phyloP scores from a whole-genome alignment of 2,888 invertebrate species.

The Eucera pruinosa region DNA sequence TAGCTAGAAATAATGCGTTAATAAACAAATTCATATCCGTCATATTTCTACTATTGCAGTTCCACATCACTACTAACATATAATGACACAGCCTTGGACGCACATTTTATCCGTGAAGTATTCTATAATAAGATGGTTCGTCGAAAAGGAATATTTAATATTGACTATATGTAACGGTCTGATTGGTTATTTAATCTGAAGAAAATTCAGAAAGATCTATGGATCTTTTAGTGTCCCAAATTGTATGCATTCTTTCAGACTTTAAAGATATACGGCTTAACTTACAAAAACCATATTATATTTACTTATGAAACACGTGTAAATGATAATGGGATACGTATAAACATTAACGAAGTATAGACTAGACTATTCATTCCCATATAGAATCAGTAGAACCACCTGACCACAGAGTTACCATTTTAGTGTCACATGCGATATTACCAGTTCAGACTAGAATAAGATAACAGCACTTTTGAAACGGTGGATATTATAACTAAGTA shows the following conservation, averaged over 20 bases:
- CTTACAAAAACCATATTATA: no score
- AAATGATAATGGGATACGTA: no score
- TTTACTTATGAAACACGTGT: no score
- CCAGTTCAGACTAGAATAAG: no score
- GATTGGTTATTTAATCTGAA: conserved; percentile 7
- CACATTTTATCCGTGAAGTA: conserved; percentile 62
- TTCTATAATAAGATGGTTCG: conserved; percentile 32
- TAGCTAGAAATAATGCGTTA: conserved; percentile 68
- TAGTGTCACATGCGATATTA: no score
- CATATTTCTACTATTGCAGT: conserved; percentile 78
- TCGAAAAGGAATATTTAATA: conserved; percentile 14
- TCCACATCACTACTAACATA: conserved; percentile 81
- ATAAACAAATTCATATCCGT: conserved; percentile 76
- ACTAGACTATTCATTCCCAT: no score
- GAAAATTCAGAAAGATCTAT: not conserved
- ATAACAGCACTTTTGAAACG: no score
- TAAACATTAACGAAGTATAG: no score
- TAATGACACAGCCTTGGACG: conserved; percentile 66
- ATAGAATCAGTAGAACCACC: no score
- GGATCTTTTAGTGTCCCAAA: not conserved
- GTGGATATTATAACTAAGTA: no score
- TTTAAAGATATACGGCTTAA: no score
- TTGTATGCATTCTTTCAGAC: not conserved
- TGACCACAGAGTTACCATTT: no score
- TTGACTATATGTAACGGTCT: not conserved